Evolutionary conservation across 2,888 invertebrate species (phyloP).

Genomic region (Aleiodes alternator): DNA sequence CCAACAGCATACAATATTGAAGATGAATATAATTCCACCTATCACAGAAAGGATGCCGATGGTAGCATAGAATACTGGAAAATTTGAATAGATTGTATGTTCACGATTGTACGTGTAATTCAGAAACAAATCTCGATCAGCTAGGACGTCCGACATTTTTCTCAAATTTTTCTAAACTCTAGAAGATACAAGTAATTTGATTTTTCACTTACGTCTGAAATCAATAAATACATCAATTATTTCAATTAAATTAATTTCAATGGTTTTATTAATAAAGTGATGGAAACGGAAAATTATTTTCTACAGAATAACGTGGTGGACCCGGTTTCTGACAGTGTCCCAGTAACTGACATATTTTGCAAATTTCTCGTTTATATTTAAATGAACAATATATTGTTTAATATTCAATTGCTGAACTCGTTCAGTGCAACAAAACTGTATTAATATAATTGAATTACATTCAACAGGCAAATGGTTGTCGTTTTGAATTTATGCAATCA

Average conservation of each 20-base stretch:
- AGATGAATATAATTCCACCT: constrained; percentile 82
- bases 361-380: too few relatives aligned
- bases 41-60: constrained; percentile 87
- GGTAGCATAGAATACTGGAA: constrained; percentile 89
- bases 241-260: not conserved
- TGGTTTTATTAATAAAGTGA: not conserved
- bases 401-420: too few relatives aligned
- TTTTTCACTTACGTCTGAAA: constrained; percentile 57
- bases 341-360: too few relatives aligned
- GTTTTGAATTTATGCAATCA: too few relatives aligned
- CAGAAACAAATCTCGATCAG: constrained; percentile 80
- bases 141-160: constrained; percentile 79
- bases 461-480: too few relatives aligned
- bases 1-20: constrained; percentile 88
- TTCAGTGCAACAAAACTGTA: too few relatives aligned
- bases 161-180: constrained; percentile 40
- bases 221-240: constrained; percentile 37
- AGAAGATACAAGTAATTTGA: constrained; percentile 44
- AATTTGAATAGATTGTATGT: constrained; percentile 83
- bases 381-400: too few relatives aligned
- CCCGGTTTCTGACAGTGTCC: too few relatives aligned
- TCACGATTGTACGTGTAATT: constrained; percentile 80
- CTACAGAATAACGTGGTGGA: too few relatives aligned
- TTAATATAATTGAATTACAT: too few relatives aligned
- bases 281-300: too few relatives aligned